A percentile compares a stretch with the other conserved stretches of the same genome.
phyloP scores from a whole-genome alignment of 2,113 vertebrate species.

The Heliornis fulica region DNA sequence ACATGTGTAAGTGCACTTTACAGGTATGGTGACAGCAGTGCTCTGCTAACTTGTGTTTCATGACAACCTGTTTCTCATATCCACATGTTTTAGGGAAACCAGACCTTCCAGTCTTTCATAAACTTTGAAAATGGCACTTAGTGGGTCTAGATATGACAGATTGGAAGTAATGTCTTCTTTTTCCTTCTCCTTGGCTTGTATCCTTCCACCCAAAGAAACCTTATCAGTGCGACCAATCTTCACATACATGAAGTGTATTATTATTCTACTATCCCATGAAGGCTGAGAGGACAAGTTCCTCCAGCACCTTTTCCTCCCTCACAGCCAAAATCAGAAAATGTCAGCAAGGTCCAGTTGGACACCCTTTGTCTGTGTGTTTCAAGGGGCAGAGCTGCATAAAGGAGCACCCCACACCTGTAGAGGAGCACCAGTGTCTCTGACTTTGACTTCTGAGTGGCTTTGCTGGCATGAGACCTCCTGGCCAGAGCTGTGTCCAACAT shows the following conservation, averaged over 20 bases:
- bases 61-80: background rate
- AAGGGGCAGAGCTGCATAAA: background rate
- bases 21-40: background rate
- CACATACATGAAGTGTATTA: background rate
- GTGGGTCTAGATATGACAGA: background rate
- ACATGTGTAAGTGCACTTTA: accelerated
- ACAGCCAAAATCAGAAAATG: background rate
- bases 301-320: background rate
- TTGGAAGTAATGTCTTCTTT: background rate
- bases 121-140: background rate
- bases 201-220: background rate
- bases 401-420: background rate
- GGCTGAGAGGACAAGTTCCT: background rate
- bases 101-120: background rate
- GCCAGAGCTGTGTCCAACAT: background rate
- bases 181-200: background rate
- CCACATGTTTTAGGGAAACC: background rate
- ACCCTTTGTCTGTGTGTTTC: background rate
- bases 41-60: background rate
- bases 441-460: background rate
- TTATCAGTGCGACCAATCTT: background rate
- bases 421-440: background rate
- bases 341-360: background rate
- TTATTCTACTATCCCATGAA: background rate
- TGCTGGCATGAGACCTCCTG: background rate